Base-by-base conservation (phyloP, 1,140 invertebrate genomes). In the Diprion similis region DNA sequence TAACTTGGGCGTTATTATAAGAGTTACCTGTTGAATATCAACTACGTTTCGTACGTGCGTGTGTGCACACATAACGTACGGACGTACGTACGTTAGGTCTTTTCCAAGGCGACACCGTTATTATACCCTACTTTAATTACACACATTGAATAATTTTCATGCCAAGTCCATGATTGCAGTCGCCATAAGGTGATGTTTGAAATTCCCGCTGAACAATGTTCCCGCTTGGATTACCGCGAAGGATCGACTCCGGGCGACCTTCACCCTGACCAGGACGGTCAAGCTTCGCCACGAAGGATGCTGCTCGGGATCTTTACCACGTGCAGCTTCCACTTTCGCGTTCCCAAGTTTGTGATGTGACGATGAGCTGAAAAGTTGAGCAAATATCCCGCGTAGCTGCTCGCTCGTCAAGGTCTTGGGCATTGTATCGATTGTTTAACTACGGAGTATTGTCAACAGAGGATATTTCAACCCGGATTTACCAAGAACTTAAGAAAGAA, bases 71-170 rank as follows among this genome's bases (percentile, higher is more conserved):
- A n/a, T 59, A 15, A 59, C 9, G 9, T 59, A 59, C 51, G 9
- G 6, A 37, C 6, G 24, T 37, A 59, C 51, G 9, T 9, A 59
- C 9, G 9, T 13, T 59, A 59, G 51, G 51, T 17, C 51, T 0
- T 59, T 59, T 9, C 6, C n/a, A 0, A 59, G 11, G n/a, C 51
- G n/a, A 59, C n/a, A 17, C 51, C 51, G 51, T 59, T 59, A 59
- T 59, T 59, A 59, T 59, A 59, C 51, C 51, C 51, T 59, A 59
- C 51, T 59, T 59, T 17, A 59, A 59, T 59, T 59, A 59, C 51
- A 59, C 51, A 59, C 51, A 8, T 59, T 37, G 24, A 37, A 37
- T 37, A 37, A 37, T 37, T 37, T 37, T 37, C 24, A 37, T 37
- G 24, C 24, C 24, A 37, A 3, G 24, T 37, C 24, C 24, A 37